Base-by-base conservation (phyloP, 2,113 vertebrate genomes). In the Scatophagus argus region DNA sequence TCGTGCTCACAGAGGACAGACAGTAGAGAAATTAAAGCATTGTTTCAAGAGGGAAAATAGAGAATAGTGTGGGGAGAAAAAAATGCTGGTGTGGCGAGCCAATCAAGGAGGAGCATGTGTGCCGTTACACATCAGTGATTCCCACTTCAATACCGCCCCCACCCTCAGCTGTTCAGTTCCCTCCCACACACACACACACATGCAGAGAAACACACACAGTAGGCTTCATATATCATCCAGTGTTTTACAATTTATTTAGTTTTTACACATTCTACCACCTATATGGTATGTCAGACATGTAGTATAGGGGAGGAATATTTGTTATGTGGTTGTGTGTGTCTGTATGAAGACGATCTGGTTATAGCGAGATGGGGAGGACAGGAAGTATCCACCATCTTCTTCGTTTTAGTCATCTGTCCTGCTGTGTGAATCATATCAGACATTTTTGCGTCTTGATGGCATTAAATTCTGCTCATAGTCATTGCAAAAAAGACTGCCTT, bases 81-180 rank as follows among this genome's bases (percentile, higher is more conserved):
- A 55, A 21, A 16, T 23, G n/a, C 25, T 21, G 14, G 36, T 51
- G 31, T 27, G 55, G 36, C 1, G 4, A 79, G 74, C 59, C 83
- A 88, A 76, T 87, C 67, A 77, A 71, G 59, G 31, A 3, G n/a
- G 77, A 63, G 65, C 34, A 38, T 84, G 69, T 79, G 79, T 74
- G 65, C 51, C 19, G 76, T 81, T 74, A 83, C 80, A 85, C 88
- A 70, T 75, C 77, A 80, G 54, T 82, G 66, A 77, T 61, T 85
- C 77, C 79, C 76, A 23, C 82, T 84, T 79, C 74, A 77, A 63
- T 79, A 70, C 75, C 17, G 17, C 74, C 62, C 78, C 74, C 74
- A 60, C 66, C 66, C 72, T 70, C 75, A 64, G 55, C 84, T 81
- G 58, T 36, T 77, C 76, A 55, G 32, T 10, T n/a, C 23, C 63